Percentiles rank a stretch among this genome's conserved stretches.
These are phyloP conservation scores for Aphis craccivora DNA, from an alignment of 1,140 invertebrate genomes.

Conservation along the genomic window DNA sequence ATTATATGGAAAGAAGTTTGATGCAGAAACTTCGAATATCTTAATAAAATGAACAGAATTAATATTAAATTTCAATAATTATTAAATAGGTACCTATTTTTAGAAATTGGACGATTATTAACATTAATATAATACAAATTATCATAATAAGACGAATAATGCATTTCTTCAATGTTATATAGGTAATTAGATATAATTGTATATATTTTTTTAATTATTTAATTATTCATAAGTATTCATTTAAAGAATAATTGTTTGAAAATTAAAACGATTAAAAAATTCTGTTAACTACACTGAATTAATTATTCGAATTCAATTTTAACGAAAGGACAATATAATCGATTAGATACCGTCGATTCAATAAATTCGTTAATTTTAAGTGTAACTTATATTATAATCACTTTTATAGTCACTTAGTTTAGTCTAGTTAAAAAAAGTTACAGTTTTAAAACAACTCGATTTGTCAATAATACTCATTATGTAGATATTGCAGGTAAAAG, in stretches of 20 bases:
- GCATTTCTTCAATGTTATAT: not conserved
- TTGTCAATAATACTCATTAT: not conserved
- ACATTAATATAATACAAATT: not conserved
- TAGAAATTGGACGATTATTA: not conserved
- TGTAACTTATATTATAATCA: not conserved
- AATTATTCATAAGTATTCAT: not conserved
- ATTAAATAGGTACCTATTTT: not conserved
- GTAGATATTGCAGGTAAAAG: not conserved
- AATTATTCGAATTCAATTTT: not conserved
- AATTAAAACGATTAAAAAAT: not conserved
- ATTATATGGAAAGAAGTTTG: not conserved
- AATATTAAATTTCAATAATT: not conserved
- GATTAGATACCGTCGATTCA: not conserved
- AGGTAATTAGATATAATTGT: not conserved
- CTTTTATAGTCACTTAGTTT: not conserved
- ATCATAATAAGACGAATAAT: not conserved
- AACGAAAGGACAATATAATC: not conserved
- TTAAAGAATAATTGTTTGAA: not conserved
- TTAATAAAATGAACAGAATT: not conserved
- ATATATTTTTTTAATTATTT: too few relatives aligned
- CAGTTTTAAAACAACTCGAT: not conserved
- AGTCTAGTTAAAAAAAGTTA: too few relatives aligned
- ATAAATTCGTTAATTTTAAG: not conserved
- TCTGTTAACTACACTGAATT: not conserved
- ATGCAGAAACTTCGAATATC: not conserved